phyloP scores from a whole-genome alignment of 2,797 vertebrate genomes.

The Apodemus agrarius region DNA sequence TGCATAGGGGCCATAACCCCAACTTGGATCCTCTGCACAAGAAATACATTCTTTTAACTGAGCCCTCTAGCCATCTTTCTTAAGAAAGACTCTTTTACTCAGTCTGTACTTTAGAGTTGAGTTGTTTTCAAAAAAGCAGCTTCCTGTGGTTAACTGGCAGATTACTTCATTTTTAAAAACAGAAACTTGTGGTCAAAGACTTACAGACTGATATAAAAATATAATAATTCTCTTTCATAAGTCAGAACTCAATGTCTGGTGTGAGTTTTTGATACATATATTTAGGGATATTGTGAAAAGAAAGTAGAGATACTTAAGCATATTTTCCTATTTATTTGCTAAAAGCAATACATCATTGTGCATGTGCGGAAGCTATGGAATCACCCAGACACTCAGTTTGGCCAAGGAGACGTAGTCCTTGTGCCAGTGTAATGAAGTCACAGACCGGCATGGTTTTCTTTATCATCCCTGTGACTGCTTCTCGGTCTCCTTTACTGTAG shows the following conservation, averaged over 20 bases:
- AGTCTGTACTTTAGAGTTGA: background rate
- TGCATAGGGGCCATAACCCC: no score
- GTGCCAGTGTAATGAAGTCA: background rate
- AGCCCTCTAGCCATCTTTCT: background rate
- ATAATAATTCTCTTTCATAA: background rate
- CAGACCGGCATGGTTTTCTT: background rate
- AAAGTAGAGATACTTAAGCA: background rate
- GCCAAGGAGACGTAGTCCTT: background rate
- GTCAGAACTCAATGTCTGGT: background rate
- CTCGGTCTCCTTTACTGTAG: background rate
- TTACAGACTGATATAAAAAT: background rate
- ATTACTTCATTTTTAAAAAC: background rate
- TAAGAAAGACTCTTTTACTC: slow-evolving; percentile 12
- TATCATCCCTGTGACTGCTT: background rate
- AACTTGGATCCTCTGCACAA: background rate
- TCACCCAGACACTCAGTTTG: background rate
- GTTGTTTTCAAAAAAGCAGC: slow-evolving; percentile 42
- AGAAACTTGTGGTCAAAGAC: background rate
- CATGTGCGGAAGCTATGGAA: background rate
- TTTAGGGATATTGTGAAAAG: background rate
- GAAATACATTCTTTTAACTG: background rate
- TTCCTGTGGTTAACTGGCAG: background rate
- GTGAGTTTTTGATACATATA: background rate
- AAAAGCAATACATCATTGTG: background rate
- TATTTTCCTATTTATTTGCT: background rate